A percentile compares a stretch with the other conserved stretches of the same genome.
These are phyloP conservation scores for Erebia aethiops DNA, from an alignment of 2,888 invertebrate genomes.

Conservation along the genomic window DNA sequence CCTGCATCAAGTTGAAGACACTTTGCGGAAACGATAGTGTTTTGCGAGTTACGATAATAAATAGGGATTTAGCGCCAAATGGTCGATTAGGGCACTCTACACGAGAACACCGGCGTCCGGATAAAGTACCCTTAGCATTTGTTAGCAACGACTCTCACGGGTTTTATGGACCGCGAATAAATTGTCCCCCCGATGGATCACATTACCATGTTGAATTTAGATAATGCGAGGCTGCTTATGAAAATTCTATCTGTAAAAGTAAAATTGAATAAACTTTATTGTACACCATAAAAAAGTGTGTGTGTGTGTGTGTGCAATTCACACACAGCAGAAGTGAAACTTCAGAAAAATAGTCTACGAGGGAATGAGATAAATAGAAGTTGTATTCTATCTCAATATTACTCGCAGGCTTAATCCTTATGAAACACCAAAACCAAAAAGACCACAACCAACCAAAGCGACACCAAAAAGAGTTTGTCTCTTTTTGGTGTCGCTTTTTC, in stretches of 20 bases:
- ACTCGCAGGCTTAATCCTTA: too few species aligned
- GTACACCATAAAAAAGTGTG: too few species aligned
- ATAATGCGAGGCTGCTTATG: neutral
- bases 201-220: slow-evolving; percentile 47
- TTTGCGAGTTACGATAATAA: slow-evolving; percentile 68
- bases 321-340: too few species aligned
- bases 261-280: too few species aligned
- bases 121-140: slow-evolving; percentile 69
- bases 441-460: too few species aligned
- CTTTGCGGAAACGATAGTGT: slow-evolving; percentile 71
- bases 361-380: too few species aligned
- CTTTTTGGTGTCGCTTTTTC: too few species aligned
- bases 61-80: slow-evolving; percentile 47
- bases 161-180: slow-evolving; percentile 63
- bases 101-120: slow-evolving; percentile 62
- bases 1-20: slow-evolving; percentile 50
- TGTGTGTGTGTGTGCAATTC: too few species aligned
- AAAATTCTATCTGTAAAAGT: neutral
- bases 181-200: slow-evolving; percentile 61
- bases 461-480: too few species aligned
- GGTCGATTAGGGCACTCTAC: slow-evolving; percentile 52
- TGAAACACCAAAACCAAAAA: too few species aligned
- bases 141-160: slow-evolving; percentile 68
- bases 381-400: too few species aligned
- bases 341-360: too few species aligned